A percentile compares a stretch with the other conserved stretches of the same genome.
These are phyloP conservation scores for Pyrgus malvae DNA, from an alignment of 2,888 invertebrate species.

Conservation along the genomic window DNA sequence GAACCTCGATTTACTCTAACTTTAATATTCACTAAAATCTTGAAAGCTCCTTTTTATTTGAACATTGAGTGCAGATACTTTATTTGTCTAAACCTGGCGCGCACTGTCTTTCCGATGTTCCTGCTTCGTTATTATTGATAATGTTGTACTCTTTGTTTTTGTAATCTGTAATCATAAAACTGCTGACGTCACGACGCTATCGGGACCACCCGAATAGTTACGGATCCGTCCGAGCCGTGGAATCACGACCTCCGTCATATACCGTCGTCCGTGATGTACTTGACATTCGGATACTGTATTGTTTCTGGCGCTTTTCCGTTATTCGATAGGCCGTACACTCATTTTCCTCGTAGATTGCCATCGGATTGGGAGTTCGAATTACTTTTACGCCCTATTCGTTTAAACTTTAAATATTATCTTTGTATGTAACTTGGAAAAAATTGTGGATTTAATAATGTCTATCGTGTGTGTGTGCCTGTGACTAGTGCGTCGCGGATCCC, in stretches of 20 bases:
- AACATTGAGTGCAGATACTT: conserved; percentile 80
- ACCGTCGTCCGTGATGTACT: conserved; percentile 29
- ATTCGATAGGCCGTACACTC: conserved; percentile 27
- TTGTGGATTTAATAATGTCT: conserved; percentile 8
- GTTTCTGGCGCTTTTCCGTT: conserved; percentile 21
- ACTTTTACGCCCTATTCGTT: conserved; percentile 19
- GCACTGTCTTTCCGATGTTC: conserved; percentile 58
- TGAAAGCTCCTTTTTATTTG: conserved; percentile 81
- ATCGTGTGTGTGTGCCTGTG: conserved; percentile 44
- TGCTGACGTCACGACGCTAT: conserved; percentile 43
- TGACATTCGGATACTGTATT: conserved; percentile 29
- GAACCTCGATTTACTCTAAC: conserved; percentile 72
- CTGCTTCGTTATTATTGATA: conserved; percentile 36
- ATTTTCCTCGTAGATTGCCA: conserved; percentile 29
- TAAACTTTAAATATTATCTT: conserved; percentile 9
- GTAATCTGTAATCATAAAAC: conserved; percentile 42
- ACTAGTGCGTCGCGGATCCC: conserved; percentile 72
- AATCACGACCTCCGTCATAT: conserved; percentile 37
- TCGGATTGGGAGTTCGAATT: conserved; percentile 28
- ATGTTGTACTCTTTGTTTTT: conserved; percentile 39
- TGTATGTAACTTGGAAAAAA: conserved; percentile 12
- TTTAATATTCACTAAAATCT: conserved; percentile 76
- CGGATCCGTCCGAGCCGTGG: conserved; percentile 33
- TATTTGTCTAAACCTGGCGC: conserved; percentile 78
- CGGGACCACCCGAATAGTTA: conserved; percentile 42